Conservation (phyloP, 35 echinoderm and acorn worm genomes). For the Patiria miniata region DNA sequence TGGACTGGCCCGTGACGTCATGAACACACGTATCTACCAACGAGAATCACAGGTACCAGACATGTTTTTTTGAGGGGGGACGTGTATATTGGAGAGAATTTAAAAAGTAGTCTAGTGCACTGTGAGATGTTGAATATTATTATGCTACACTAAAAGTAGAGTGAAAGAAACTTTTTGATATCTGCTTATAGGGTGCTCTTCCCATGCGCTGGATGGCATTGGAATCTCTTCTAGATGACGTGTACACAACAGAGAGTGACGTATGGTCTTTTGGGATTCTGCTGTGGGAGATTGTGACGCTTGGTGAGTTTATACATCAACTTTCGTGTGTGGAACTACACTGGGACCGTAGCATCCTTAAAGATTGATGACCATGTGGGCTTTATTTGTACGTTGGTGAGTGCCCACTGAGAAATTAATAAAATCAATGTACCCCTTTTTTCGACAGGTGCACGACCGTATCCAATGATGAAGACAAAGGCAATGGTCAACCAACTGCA, state of each 20-base stretch:
- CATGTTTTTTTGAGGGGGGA: too few species aligned
- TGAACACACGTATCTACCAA: slow-evolving; percentile 6
- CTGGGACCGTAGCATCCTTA: not conserved
- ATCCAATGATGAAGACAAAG: not conserved
- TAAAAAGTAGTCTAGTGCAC: too few species aligned
- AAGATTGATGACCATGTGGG: not conserved
- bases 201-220: slow-evolving; percentile 88
- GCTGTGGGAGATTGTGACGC: slow-evolving; percentile 85
- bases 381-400: not conserved
- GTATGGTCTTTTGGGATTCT: slow-evolving; percentile 90
- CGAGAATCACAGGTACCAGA: slow-evolving; percentile 1
- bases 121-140: too few species aligned
- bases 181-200: not conserved
- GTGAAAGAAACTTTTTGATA: not conserved
- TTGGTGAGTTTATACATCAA: slow-evolving; percentile 55
- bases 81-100: too few species aligned
- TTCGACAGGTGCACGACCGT: not conserved
- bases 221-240: slow-evolving; percentile 77
- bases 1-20: slow-evolving; percentile 23
- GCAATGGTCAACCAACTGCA: not conserved
- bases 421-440: not conserved
- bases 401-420: not conserved
- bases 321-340: not conserved
- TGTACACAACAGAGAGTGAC: slow-evolving; percentile 79
- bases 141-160: too few species aligned